Evolutionary conservation across 2,888 invertebrate species (phyloP), one percentile per base, ranked within the genome.

Genomic region (Xestia ashworthii): DNA sequence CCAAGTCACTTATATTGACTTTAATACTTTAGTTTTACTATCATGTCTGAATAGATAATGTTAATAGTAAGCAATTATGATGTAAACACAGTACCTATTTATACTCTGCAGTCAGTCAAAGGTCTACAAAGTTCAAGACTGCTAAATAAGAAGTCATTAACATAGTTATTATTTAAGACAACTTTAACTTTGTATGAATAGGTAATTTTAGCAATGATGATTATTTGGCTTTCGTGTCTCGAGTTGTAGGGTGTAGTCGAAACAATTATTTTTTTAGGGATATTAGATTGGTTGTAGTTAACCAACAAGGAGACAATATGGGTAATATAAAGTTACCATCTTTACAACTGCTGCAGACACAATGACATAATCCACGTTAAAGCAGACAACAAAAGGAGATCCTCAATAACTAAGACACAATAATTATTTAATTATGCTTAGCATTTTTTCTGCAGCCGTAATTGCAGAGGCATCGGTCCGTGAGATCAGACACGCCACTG

Each of bases 401-500:
- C 53, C 46, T 78, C 53, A 76, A 76, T 74, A 71, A 71, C 41
- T 32, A 58, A 75, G 32, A 46, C 48, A 70, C 46, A 69, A 71
- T 70, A 46, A 76, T 68, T 64, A 77, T 78, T 72, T 64, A 58
- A 86, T 80, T 75, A 78, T 50, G 16, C 53, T 76, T 48, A 60
- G 46, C 44, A 78, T 88, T 86, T 76, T 78, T 71, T 68, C 76
- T 67, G 65, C 68, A 44, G 66, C 38, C 38, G 50, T 78, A 73
- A 89, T 86, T 83, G 66, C 44, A 66, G 58, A 88, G 76, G 86
- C 90, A 90, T 78, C 88, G 72, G 81, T 69, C 86, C 89, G 88
- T 92, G 84, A 87, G 88, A 87, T 86, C 83, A 84, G 80, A 72
- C 87, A 90, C 85, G 83, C 82, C 68, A 83, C 80, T 80, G 85